A percentile compares a stretch with the other conserved stretches of the same genome.
Evolutionary conservation across 2,113 vertebrate species (phyloP).

Genomic region (Suncus etruscus): DNA sequence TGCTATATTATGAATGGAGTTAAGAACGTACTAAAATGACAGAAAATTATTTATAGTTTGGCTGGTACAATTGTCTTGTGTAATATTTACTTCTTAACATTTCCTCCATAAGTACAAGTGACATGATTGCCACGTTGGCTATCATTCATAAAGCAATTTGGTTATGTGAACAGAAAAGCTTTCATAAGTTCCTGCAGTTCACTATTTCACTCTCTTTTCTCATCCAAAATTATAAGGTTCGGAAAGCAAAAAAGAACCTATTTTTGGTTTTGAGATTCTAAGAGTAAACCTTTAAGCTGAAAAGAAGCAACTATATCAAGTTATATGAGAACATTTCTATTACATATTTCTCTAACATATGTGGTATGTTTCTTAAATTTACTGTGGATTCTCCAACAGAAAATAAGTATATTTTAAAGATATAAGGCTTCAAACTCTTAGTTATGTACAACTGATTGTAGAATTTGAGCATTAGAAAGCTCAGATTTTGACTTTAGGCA

Average conservation of each 20-base stretch:
- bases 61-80: neutral
- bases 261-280: neutral
- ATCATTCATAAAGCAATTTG: neutral
- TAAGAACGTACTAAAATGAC: neutral
- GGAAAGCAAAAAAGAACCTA: neutral
- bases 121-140: neutral
- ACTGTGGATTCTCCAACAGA: neutral
- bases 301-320: neutral
- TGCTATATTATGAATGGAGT: no score
- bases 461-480: neutral
- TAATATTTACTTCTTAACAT: conserved; percentile 6
- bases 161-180: neutral
- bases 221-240: neutral
- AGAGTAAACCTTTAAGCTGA: neutral
- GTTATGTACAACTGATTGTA: neutral
- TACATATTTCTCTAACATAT: neutral
- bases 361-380: neutral
- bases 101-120: neutral
- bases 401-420: neutral
- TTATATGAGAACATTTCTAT: neutral
- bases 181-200: neutral
- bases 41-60: neutral
- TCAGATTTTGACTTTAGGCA: neutral
- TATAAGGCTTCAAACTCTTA: neutral
- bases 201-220: neutral